phyloP scores from a whole-genome alignment of 2,888 invertebrate species.

The Pollenia griseotomentosa region DNA sequence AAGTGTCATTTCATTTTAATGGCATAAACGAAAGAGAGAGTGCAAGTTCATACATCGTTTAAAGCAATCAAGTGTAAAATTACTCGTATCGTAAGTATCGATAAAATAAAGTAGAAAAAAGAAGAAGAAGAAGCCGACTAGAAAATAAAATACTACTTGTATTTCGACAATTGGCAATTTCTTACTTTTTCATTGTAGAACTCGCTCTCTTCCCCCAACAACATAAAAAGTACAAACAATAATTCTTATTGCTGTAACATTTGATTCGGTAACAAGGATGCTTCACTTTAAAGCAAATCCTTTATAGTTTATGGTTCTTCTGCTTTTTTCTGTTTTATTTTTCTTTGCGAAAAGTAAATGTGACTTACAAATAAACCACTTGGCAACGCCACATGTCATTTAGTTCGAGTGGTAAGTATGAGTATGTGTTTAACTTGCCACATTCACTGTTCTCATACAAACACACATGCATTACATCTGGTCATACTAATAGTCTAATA shows the following conservation, averaged over 20 bases:
- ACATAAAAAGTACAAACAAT: background rate
- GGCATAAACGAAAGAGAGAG: conserved; percentile 61
- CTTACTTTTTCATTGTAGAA: conserved; percentile 17
- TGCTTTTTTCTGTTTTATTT: background rate
- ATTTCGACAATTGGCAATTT: conserved; percentile 58
- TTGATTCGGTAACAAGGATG: conserved; percentile 57
- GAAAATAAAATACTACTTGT: conserved; percentile 58
- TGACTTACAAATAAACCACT: conserved; percentile 67
- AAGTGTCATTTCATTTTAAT: conserved; percentile 30
- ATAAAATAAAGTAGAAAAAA: conserved; percentile 24
- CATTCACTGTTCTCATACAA: conserved; percentile 28
- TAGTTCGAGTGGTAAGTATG: conserved; percentile 19
- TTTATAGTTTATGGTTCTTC: conserved; percentile 54
- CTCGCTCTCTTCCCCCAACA: background rate
- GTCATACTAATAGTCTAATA: conserved; percentile 46
- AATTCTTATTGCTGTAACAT: conserved; percentile 21
- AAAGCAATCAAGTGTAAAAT: conserved; percentile 73
- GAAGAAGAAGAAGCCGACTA: background rate
- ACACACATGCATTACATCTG: conserved; percentile 1
- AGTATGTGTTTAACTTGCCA: conserved; percentile 28
- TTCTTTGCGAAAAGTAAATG: conserved; percentile 27
- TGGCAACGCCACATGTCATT: conserved; percentile 69
- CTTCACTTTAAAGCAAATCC: conserved; percentile 59
- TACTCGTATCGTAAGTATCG: conserved; percentile 60
- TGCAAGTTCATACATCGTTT: conserved; percentile 51